These are phyloP conservation scores for Anguilla megastoma DNA, from an alignment of 2,797 vertebrate species.

Conservation along the genomic window DNA sequence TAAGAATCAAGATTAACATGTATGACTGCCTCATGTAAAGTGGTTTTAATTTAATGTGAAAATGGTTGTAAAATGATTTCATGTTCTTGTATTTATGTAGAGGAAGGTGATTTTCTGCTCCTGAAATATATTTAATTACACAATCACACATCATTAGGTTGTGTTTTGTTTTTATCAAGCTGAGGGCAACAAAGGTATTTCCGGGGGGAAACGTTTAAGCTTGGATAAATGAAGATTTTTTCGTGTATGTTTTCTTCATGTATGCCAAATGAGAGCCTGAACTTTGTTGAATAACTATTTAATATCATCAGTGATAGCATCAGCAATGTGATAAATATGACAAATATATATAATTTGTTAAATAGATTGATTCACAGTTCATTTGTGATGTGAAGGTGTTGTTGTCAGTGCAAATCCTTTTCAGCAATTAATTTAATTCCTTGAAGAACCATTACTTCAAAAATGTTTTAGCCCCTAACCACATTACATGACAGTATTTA, in stretches of 20 bases:
- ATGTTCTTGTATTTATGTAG: background rate
- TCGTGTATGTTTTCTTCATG: background rate
- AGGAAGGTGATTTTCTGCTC: conserved; percentile 7
- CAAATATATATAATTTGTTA: background rate
- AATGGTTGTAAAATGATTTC: background rate
- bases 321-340: background rate
- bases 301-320: background rate
- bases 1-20: background rate
- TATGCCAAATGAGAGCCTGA: background rate
- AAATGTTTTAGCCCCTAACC: background rate
- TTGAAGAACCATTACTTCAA: background rate
- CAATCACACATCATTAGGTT: background rate
- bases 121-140: background rate
- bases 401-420: background rate
- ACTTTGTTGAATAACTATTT: background rate
- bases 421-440: background rate
- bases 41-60: conserved; percentile 5
- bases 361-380: background rate
- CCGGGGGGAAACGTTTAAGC: background rate
- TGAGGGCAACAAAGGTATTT: background rate
- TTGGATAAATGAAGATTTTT: background rate
- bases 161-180: background rate
- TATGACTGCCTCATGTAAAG: background rate
- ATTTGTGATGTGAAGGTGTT: background rate
- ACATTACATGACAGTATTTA: background rate